Evolutionary conservation across 2,113 vertebrate genomes (phyloP).

Genomic region (Riparia riparia): DNA sequence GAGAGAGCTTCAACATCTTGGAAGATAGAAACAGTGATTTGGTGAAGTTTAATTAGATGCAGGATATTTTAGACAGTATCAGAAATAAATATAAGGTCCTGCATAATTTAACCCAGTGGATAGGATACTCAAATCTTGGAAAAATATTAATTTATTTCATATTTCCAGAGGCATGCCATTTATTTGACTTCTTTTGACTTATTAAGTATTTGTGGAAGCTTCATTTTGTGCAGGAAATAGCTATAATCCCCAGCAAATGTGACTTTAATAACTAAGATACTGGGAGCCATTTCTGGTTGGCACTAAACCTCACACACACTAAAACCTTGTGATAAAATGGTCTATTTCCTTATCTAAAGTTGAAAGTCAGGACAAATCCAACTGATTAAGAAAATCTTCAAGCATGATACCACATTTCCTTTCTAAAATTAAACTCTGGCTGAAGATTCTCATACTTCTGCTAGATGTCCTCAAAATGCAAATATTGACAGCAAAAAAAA

Average conservation of each 20-base stretch:
- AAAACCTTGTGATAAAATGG: slow-evolving; percentile 63
- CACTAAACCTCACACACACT: slow-evolving; percentile 32
- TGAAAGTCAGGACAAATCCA: slow-evolving; percentile 72
- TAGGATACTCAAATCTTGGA: background rate
- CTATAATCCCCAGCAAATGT: slow-evolving; percentile 71
- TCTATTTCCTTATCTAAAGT: slow-evolving; percentile 69
- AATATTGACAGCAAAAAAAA: slow-evolving; percentile 14
- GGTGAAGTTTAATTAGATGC: background rate
- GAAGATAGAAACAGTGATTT: background rate
- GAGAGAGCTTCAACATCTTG: background rate
- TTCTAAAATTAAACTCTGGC: slow-evolving; percentile 70
- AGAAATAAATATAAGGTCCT: background rate
- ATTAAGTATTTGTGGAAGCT: slow-evolving; percentile 69
- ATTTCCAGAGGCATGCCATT: slow-evolving; percentile 42
- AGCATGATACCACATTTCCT: slow-evolving; percentile 61
- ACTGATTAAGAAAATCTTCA: slow-evolving; percentile 71
- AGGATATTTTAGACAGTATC: slow-evolving; percentile 4
- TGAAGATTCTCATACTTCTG: slow-evolving; percentile 19
- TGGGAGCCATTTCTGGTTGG: slow-evolving; percentile 63
- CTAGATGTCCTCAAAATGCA: background rate
- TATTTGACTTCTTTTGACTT: slow-evolving; percentile 63
- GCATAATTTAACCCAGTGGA: background rate
- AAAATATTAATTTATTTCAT: slow-evolving; percentile 41
- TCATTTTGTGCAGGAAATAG: slow-evolving; percentile 74
- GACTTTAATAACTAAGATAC: slow-evolving; percentile 72